phyloP scores from a whole-genome alignment of 2,797 vertebrate genomes.

The Spea hammondii region DNA sequence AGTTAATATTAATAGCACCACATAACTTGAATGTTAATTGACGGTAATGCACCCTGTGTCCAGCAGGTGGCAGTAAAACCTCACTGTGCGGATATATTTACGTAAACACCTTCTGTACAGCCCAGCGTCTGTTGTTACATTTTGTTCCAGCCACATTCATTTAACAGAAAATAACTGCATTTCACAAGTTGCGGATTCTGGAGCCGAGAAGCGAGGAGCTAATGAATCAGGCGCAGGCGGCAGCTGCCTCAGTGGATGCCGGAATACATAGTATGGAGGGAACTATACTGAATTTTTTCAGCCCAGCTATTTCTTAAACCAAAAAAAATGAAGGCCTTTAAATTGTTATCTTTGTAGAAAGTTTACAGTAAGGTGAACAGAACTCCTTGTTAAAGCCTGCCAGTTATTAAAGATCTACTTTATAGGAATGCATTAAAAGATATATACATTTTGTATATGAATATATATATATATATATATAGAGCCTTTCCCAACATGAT shows the following conservation, averaged over 20 bases:
- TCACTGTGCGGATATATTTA: neutral
- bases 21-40: too few species aligned
- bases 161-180: neutral
- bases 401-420: too few species aligned
- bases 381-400: too few species aligned
- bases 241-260: neutral
- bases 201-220: neutral
- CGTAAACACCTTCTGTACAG: neutral
- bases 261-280: neutral
- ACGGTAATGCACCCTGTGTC: neutral
- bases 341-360: too few species aligned
- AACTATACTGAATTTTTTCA: neutral
- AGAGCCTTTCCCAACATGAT: too few species aligned
- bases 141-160: neutral
- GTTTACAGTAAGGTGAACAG: too few species aligned
- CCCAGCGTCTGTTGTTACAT: neutral
- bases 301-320: too few species aligned
- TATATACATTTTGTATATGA: too few species aligned
- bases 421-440: too few species aligned
- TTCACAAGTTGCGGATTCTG: neutral
- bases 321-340: too few species aligned
- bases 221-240: slow-evolving; percentile 16
- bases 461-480: too few species aligned
- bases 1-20: too few species aligned
- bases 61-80: slow-evolving; percentile 24